phyloP scores from a whole-genome alignment of 2,797 vertebrate species.

The Mus spretus region DNA sequence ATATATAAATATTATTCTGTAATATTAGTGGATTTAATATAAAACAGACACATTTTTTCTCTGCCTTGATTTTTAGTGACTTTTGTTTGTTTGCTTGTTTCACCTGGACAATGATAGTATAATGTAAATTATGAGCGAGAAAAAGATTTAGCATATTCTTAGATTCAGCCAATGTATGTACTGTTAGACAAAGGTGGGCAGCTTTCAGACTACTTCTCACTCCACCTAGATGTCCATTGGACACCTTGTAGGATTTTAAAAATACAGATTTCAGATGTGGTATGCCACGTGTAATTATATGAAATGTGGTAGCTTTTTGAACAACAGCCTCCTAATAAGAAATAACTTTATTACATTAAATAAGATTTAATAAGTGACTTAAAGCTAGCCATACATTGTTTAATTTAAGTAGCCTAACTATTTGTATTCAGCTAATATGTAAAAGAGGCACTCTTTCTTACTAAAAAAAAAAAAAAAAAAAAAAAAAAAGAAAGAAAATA shows the following conservation, averaged over 20 bases:
- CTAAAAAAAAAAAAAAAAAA: neutral
- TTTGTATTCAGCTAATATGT: neutral
- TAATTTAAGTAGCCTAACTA: neutral
- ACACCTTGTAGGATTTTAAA: neutral
- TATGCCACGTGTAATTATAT: neutral
- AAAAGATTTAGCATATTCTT: neutral
- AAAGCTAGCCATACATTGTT: neutral
- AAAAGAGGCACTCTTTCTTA: neutral
- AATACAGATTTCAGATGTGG: neutral
- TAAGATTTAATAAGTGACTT: neutral
- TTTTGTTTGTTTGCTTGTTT: neutral
- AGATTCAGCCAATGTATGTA: neutral
- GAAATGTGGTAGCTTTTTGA: neutral
- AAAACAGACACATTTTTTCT: neutral
- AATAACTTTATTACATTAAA: neutral
- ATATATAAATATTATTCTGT: neutral
- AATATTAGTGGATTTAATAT: neutral
- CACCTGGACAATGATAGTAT: neutral
- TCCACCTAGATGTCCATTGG: neutral
- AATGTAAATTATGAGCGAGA: neutral
- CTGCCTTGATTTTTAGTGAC: neutral
- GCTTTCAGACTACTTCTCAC: neutral
- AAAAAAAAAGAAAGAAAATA: neutral
- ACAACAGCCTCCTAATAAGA: neutral
- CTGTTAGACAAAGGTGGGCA: rapidly evolving